Conservation (phyloP, 2,888 invertebrate species). For the Drosophila atroscutellata region DNA sequence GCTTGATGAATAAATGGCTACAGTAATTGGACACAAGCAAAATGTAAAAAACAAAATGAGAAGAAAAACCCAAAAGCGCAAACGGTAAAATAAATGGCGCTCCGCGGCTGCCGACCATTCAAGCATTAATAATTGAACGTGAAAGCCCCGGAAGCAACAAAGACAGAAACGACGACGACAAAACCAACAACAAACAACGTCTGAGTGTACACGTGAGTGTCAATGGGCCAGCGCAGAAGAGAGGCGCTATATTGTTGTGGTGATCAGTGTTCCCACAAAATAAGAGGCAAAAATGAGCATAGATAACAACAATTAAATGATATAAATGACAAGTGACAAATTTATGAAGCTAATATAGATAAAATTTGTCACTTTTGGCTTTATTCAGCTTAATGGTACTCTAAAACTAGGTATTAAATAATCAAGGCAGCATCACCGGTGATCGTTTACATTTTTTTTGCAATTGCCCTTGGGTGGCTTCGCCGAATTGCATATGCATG, state of each 20-base stretch:
- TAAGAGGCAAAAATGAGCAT: background rate
- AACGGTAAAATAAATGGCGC: constrained; percentile 40
- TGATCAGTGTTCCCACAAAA: background rate
- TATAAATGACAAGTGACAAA: background rate
- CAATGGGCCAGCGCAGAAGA: background rate
- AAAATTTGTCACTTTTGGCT: background rate
- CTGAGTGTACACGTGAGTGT: constrained; percentile 1
- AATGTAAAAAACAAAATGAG: constrained; percentile 16
- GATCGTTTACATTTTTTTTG: constrained; percentile 4
- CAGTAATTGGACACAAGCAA: constrained; percentile 59
- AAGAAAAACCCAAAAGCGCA: constrained; percentile 41
- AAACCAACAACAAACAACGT: constrained; percentile 3
- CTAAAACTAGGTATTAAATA: background rate
- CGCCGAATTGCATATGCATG: background rate
- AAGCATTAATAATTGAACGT: constrained; percentile 65
- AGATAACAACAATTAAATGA: background rate
- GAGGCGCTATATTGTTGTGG: background rate
- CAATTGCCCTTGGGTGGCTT: constrained; percentile 15
- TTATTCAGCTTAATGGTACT: background rate
- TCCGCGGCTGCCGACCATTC: constrained; percentile 42
- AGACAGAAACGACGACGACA: constrained; percentile 12
- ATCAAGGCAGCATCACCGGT: background rate
- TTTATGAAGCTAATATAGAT: background rate
- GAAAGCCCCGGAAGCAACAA: constrained; percentile 54
- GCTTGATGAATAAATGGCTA: constrained; percentile 66